Conservation (phyloP, 2,888 invertebrate species). For the Cacoxenus indagator region DNA sequence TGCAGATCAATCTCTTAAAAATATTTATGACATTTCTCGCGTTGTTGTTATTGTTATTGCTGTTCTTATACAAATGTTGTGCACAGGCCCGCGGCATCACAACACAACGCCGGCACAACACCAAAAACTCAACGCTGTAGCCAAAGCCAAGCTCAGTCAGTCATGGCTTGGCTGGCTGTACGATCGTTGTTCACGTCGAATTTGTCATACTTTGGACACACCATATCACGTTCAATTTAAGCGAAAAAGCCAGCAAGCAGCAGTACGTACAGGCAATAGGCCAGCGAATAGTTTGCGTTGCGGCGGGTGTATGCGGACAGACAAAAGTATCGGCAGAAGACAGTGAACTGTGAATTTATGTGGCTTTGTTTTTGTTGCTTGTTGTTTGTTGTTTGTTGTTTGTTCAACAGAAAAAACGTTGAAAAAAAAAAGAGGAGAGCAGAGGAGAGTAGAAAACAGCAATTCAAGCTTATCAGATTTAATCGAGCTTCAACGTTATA, state of each 20-base stretch:
- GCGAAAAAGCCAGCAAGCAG: too few relatives aligned
- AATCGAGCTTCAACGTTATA: conserved; percentile 14
- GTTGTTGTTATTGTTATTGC: background rate
- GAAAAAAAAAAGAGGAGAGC: background rate
- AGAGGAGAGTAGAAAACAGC: background rate
- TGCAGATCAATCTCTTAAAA: conserved; percentile 1
- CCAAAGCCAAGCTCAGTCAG: background rate
- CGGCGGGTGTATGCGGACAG: background rate
- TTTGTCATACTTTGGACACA: conserved; percentile 12
- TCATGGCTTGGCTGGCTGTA: background rate
- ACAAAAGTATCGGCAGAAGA: conserved; percentile 8
- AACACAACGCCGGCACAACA: conserved; percentile 1
- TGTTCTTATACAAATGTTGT: background rate
- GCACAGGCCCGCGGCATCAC: background rate
- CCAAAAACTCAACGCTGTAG: background rate
- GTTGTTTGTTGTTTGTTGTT: background rate
- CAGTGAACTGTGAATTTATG: conserved; percentile 4
- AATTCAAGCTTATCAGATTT: conserved; percentile 13
- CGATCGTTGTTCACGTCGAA: background rate
- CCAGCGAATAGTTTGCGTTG: background rate
- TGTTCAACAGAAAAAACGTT: background rate
- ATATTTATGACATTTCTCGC: background rate
- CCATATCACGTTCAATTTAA: conserved; percentile 2
- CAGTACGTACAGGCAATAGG: background rate
- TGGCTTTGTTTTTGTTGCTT: background rate